Evolutionary conservation across 1,140 invertebrate species (phyloP), one percentile per base, ranked within the genome.

Genomic region (Hyposmocoma kahamanoa): DNA sequence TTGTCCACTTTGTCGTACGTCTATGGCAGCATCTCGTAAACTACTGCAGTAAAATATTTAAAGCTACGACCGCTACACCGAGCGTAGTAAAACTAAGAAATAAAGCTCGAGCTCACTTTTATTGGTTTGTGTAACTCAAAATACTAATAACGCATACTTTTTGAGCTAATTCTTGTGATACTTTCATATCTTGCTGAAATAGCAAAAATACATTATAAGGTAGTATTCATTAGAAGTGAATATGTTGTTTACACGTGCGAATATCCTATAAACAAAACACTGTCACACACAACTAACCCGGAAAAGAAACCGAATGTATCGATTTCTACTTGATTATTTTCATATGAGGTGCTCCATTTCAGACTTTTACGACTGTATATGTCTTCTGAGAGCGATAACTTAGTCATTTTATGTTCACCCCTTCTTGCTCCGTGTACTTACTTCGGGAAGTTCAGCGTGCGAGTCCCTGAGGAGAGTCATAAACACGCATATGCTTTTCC

Each of bases 391-490:
- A 74, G 78, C 73, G 67, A 79, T 84, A 82, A 81, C 73, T 80
- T 80, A 84, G 78, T 82, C 71, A 75, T 79, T 84, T 84, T 84
- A 84, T 84, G 76, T 71, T 76, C 72, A 75, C 71, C 67, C 71
- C 69, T 78, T 78, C 71, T 66, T 70, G 62, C 67, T 56, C 51
- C 59, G 51, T 58, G 62, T 71, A 72, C 63, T 64, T 72, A 79
- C 71, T 61, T 51, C 44, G 59, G 54, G 63, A 79, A 76, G 67
- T 80, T 78, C 63, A 65, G 59, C 67, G 65, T 67, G 68, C 62
- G 60, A 58, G 56, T 77, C 80, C 72, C 78, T 58, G 52, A 50
- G 69, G 76, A 56, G 61, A 47, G 53, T 66, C 76, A 74, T 84
- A 84, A 84, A 84, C 67, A 84, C 58, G 72, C 65, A 74, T 79